Evolutionary conservation across 2,797 vertebrate species (phyloP).

Genomic region (Cryptoblepharus egeriae): DNA sequence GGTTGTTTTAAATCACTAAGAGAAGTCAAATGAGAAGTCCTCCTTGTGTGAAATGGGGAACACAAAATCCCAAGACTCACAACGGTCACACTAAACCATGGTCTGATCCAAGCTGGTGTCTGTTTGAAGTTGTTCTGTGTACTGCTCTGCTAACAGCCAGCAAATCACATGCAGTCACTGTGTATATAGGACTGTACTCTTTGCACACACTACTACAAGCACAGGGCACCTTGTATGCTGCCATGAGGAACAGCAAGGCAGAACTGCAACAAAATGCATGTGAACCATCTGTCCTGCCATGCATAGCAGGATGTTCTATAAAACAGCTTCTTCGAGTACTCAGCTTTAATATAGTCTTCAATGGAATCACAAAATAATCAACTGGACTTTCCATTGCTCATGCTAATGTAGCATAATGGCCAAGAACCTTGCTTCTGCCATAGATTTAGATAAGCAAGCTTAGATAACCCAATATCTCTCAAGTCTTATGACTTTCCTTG

Average conservation of each 20-base stretch:
- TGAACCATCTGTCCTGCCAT: background rate
- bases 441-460: background rate
- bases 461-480: background rate
- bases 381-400: background rate
- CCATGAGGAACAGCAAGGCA: too few species aligned
- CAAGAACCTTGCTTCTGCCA: background rate
- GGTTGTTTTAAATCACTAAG: too few species aligned
- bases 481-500: background rate
- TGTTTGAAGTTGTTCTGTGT: too few species aligned
- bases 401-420: background rate
- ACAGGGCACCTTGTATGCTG: too few species aligned
- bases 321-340: background rate
- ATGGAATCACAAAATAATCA: background rate
- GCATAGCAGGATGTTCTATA: too few species aligned
- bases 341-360: background rate
- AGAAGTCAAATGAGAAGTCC: too few species aligned
- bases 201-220: background rate
- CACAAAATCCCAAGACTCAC: too few species aligned
- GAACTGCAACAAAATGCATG: background rate
- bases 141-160: too few species aligned
- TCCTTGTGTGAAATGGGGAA: too few species aligned
- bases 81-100: too few species aligned
- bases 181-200: background rate
- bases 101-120: too few species aligned
- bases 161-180: background rate